Percentiles rank a stretch among this genome's conserved stretches.
These are phyloP conservation scores for Ennomos quercinarius DNA, from an alignment of 2,888 invertebrate genomes.

Conservation along the genomic window DNA sequence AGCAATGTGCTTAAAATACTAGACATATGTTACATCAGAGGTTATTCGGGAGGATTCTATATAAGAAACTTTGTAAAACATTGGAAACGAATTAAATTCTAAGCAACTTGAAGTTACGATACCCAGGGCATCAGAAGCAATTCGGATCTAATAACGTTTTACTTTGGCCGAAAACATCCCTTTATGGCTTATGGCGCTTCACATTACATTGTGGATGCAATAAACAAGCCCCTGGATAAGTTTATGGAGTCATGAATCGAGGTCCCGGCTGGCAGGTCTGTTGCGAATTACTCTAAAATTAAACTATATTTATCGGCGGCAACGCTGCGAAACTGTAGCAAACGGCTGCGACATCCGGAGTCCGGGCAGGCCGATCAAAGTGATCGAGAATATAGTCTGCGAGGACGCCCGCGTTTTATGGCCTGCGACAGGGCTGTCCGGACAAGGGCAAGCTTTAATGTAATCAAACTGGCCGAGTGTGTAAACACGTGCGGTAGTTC, in stretches of 20 bases:
- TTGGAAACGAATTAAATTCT: conserved; percentile 11
- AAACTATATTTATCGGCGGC: conserved; percentile 67
- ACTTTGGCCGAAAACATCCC: conserved; percentile 46
- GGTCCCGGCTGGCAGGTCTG: conserved; percentile 54
- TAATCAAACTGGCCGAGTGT: conserved; percentile 19
- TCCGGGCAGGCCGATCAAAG: conserved; percentile 68
- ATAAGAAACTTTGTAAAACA: neutral
- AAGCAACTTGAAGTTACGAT: conserved; percentile 29
- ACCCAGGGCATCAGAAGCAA: conserved; percentile 35
- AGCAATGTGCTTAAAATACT: too few relatives aligned
- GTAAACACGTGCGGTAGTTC: conserved; percentile 5
- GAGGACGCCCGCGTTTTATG: conserved; percentile 60
- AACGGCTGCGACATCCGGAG: conserved; percentile 75
- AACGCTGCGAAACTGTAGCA: conserved; percentile 60
- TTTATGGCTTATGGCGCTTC: conserved; percentile 44
- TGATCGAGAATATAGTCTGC: conserved; percentile 68
- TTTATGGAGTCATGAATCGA: conserved; percentile 65
- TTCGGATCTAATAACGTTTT: conserved; percentile 44
- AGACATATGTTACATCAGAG: too few relatives aligned
- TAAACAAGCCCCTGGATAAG: conserved; percentile 60
- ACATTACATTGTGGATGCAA: conserved; percentile 56
- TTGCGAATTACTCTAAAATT: conserved; percentile 75
- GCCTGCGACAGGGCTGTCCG: conserved; percentile 39
- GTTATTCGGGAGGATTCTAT: neutral
- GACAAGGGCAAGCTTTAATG: conserved; percentile 10